A percentile compares a stretch with the other conserved stretches of the same genome.
Conservation (phyloP, 1,140 invertebrate species). For the Drosophila sp. region DNA sequence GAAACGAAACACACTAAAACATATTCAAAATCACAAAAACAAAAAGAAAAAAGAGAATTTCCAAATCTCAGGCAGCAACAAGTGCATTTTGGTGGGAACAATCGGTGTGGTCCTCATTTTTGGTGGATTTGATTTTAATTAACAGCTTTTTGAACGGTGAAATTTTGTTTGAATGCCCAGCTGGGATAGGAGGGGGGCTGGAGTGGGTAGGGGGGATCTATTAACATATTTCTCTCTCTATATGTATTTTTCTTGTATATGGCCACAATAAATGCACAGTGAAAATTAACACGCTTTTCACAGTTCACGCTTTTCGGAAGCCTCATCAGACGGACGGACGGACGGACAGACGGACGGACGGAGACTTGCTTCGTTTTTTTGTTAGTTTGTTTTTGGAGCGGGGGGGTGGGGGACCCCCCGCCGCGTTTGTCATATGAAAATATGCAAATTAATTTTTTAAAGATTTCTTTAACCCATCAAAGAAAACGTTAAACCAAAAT, state of each 20-base stretch:
- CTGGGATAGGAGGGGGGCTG: constrained; percentile 24
- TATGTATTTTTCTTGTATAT: constrained; percentile 33
- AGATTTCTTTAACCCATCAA: constrained; percentile 14
- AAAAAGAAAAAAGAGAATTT: constrained; percentile 33
- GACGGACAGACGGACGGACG: neutral
- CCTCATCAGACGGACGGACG: constrained; percentile 8
- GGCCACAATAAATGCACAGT: constrained; percentile 75
- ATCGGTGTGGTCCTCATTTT: constrained; percentile 27
- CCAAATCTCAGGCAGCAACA: constrained; percentile 49
- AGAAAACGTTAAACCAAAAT: neutral
- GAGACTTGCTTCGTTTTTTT: constrained; percentile 1
- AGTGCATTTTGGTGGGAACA: constrained; percentile 42
- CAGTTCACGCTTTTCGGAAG: constrained; percentile 69
- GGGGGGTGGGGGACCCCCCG: constrained; percentile 52
- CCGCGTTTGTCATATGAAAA: constrained; percentile 71
- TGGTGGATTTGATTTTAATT: constrained; percentile 74
- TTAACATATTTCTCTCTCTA: constrained; percentile 57
- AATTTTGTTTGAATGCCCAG: constrained; percentile 47
- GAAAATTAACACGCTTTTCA: constrained; percentile 80
- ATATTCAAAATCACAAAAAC: neutral
- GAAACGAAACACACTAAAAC: constrained; percentile 3
- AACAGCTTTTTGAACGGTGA: constrained; percentile 77
- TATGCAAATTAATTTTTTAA: constrained; percentile 65
- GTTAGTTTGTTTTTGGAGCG: constrained; percentile 10
- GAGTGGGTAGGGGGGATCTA: constrained; percentile 49